Evolutionary conservation across 2,113 vertebrate species (phyloP).

Genomic region (Albula glossodonta): DNA sequence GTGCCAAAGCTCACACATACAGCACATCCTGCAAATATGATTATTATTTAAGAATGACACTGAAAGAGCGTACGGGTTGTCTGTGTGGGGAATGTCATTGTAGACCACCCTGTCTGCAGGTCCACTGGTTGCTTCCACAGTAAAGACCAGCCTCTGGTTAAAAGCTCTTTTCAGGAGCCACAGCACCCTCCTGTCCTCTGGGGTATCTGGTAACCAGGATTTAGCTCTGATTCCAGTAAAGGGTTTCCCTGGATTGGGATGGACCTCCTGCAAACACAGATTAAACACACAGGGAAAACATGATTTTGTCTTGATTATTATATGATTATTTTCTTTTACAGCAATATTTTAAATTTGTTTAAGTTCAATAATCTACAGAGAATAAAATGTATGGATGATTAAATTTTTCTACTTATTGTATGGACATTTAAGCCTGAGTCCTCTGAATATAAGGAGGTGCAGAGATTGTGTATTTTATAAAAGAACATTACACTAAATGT

Average conservation of each 20-base stretch:
- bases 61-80: not conserved
- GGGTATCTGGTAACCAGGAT: not conserved
- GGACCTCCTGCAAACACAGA: not conserved
- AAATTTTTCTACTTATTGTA: too few relatives aligned
- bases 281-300: not conserved
- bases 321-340: too few relatives aligned
- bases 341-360: too few relatives aligned
- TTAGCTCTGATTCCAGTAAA: not conserved
- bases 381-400: too few relatives aligned
- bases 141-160: not conserved
- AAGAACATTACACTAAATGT: too few relatives aligned
- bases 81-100: not conserved
- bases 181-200: not conserved
- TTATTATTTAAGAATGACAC: not conserved
- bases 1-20: not conserved
- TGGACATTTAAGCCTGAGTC: too few relatives aligned
- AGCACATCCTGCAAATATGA: not conserved
- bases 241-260: slow-evolving; percentile 5
- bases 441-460: too few relatives aligned
- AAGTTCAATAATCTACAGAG: too few relatives aligned
- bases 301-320: too few relatives aligned
- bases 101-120: not conserved
- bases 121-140: not conserved
- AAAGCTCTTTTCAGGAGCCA: not conserved
- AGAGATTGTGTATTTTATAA: too few relatives aligned